These are phyloP conservation scores for Schizotus pectinicornis DNA, from an alignment of 2,888 invertebrate species.

Conservation along the genomic window DNA sequence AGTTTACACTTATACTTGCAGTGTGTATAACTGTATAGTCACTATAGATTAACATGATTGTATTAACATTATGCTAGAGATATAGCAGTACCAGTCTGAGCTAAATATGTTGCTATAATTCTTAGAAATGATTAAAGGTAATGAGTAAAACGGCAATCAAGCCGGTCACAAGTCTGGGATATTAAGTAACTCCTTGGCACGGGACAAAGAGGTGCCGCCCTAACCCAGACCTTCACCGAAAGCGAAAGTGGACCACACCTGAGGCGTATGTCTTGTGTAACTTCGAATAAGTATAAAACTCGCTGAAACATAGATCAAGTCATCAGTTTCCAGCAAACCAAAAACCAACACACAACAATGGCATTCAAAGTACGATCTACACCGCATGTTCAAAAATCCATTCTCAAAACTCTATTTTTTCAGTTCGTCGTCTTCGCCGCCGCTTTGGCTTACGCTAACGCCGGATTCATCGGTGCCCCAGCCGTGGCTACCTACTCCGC, in stretches of 20 bases:
- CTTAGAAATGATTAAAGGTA: too few relatives aligned
- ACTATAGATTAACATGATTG: too few relatives aligned
- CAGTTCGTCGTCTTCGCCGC: slow-evolving; percentile 65
- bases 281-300: slow-evolving; percentile 46
- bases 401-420: slow-evolving; percentile 31
- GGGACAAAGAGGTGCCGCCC: slow-evolving; percentile 36
- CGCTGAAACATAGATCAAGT: slow-evolving; percentile 30
- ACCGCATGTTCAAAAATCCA: background rate
- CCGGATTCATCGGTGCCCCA: slow-evolving; percentile 60
- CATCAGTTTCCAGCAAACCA: slow-evolving; percentile 46
- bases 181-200: slow-evolving; percentile 26
- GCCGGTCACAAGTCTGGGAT: slow-evolving; percentile 3
- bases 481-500: slow-evolving; percentile 44
- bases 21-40: too few relatives aligned
- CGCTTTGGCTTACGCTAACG: slow-evolving; percentile 66
- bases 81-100: background rate
- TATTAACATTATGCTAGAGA: background rate
- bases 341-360: slow-evolving; percentile 43
- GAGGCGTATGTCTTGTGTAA: slow-evolving; percentile 37
- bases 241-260: slow-evolving; percentile 55
- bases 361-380: slow-evolving; percentile 50
- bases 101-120: background rate
- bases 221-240: slow-evolving; percentile 57
- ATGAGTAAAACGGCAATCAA: too few relatives aligned
- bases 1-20: too few relatives aligned